Evolutionary conservation across 2,888 invertebrate genomes (phyloP).

Genomic region (Leptothorax acervorum): DNA sequence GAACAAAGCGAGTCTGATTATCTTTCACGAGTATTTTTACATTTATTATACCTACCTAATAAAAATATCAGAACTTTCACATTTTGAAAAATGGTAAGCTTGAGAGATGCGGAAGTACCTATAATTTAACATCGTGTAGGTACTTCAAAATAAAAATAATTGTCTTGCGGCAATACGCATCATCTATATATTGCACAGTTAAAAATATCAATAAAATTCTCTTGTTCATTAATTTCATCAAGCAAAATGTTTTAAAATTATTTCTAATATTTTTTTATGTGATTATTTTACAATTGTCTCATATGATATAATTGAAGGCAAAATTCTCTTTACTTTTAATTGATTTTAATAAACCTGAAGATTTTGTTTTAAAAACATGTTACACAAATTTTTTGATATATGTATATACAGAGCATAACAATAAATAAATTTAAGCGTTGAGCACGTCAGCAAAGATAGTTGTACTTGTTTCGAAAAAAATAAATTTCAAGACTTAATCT

Average conservation of each 20-base stretch:
- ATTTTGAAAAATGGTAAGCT: background rate
- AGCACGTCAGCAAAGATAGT: background rate
- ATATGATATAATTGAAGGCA: background rate
- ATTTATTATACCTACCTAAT: slow-evolving; percentile 28
- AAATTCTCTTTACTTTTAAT: background rate
- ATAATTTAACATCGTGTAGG: slow-evolving; percentile 8
- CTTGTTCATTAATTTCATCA: background rate
- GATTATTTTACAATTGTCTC: background rate
- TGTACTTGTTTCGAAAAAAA: background rate
- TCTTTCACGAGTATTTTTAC: slow-evolving; percentile 22
- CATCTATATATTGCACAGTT: background rate
- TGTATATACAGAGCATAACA: background rate
- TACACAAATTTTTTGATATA: background rate
- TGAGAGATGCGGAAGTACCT: background rate
- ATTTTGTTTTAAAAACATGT: background rate
- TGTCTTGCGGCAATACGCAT: background rate
- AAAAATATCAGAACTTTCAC: slow-evolving; percentile 23
- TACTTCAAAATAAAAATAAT: slow-evolving; percentile 6
- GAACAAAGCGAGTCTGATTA: slow-evolving; percentile 45
- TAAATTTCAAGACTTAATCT: background rate
- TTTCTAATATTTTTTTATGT: background rate
- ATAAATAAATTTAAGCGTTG: slow-evolving; percentile 5
- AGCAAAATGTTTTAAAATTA: background rate
- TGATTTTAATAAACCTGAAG: background rate
- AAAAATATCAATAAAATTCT: background rate